A percentile compares a stretch with the other conserved stretches of the same genome.
phyloP scores from a whole-genome alignment of 2,113 vertebrate species.

The Archilochus colubris region DNA sequence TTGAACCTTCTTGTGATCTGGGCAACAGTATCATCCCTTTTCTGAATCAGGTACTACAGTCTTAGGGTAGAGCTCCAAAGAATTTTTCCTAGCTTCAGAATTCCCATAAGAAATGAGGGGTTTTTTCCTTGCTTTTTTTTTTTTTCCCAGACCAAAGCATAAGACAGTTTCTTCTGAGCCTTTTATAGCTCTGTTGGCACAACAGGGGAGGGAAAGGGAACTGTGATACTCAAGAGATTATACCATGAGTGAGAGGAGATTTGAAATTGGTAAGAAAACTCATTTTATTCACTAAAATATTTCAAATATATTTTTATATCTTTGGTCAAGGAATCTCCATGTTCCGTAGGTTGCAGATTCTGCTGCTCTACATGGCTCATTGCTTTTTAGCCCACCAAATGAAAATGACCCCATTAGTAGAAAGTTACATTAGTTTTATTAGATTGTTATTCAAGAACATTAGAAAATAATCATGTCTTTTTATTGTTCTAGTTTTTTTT shows the following conservation, averaged over 20 bases:
- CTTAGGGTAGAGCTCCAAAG: neutral
- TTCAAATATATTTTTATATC: neutral
- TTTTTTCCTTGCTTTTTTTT: neutral
- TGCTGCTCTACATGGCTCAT: neutral
- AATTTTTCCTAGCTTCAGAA: neutral
- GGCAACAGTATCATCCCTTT: neutral
- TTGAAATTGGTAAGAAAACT: neutral
- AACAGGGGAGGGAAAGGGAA: neutral
- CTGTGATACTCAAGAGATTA: neutral
- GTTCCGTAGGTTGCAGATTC: neutral
- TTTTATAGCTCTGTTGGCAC: neutral
- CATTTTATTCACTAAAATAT: neutral
- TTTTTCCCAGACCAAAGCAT: neutral
- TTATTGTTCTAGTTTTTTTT: neutral
- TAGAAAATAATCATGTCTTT: conserved; percentile 4
- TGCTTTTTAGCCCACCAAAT: conserved; percentile 8
- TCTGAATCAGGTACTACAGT: neutral
- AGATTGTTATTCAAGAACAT: conserved; percentile 28
- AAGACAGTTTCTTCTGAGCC: neutral
- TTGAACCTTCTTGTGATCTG: neutral
- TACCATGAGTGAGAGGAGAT: neutral
- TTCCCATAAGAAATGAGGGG: neutral
- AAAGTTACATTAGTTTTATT: conserved; percentile 40
- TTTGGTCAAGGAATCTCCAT: neutral
- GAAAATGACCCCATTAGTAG: neutral